phyloP scores from a whole-genome alignment of 2,113 vertebrate species.

The Lampris megalopsis region DNA sequence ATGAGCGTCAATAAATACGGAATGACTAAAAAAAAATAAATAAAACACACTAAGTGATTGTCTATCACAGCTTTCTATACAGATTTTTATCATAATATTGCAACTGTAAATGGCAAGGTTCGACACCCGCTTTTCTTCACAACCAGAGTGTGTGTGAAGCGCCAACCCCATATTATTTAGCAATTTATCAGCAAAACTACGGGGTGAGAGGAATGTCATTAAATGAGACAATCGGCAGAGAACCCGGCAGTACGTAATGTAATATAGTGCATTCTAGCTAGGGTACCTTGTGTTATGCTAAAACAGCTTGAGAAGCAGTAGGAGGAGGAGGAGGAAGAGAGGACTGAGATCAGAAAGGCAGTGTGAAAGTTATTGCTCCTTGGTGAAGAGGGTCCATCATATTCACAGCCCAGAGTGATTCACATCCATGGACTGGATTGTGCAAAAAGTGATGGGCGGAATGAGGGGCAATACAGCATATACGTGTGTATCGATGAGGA shows the following conservation, averaged over 20 bases:
- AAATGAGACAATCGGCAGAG: conserved; percentile 33
- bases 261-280: conserved; percentile 71
- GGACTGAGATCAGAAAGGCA: conserved; percentile 62
- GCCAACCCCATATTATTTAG: conserved; percentile 33
- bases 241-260: conserved; percentile 23
- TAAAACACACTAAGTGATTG: conserved; percentile 68
- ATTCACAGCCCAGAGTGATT: conserved; percentile 63
- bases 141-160: conserved; percentile 18
- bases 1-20: conserved; percentile 59
- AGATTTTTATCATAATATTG: conserved; percentile 60
- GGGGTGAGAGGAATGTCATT: conserved; percentile 29
- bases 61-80: conserved; percentile 81
- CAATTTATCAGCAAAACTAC: conserved; percentile 32
- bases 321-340: conserved; percentile 15
- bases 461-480: conserved; percentile 37
- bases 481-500: conserved; percentile 32
- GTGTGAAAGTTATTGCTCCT: conserved; percentile 79
- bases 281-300: conserved; percentile 62
- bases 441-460: conserved; percentile 69
- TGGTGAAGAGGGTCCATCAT: conserved; percentile 69
- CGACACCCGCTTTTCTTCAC: conserved; percentile 34
- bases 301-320: conserved; percentile 19
- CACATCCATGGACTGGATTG: conserved; percentile 67
- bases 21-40: conserved; percentile 44
- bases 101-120: conserved; percentile 76